phyloP scores from a whole-genome alignment of 2,888 invertebrate genomes.

The Cloeon dipterum region DNA sequence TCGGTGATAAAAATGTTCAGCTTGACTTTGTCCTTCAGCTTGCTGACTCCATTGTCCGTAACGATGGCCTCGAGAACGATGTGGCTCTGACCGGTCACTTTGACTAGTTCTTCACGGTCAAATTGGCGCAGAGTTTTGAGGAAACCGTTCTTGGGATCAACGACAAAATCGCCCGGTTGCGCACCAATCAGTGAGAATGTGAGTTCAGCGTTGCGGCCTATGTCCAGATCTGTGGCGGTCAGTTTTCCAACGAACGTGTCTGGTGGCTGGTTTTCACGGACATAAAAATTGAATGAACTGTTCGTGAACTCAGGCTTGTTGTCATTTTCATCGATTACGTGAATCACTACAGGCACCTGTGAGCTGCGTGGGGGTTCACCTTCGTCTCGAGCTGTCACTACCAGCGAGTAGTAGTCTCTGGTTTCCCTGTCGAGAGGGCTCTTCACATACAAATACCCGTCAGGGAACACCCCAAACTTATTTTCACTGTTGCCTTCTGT shows the following conservation, averaged over 20 bases:
- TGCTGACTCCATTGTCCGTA: conserved; percentile 54
- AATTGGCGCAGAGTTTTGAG: conserved; percentile 66
- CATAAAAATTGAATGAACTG: conserved; percentile 69
- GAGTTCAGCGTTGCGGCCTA: conserved; percentile 76
- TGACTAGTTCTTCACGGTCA: conserved; percentile 71
- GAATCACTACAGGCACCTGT: conserved; percentile 73
- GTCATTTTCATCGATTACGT: conserved; percentile 91
- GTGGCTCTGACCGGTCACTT: conserved; percentile 50
- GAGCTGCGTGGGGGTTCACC: conserved; percentile 58
- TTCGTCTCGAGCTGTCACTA: conserved; percentile 60
- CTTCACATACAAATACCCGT: conserved; percentile 76
- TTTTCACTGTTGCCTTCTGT: conserved; percentile 65
- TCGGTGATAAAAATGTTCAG: conserved; percentile 72
- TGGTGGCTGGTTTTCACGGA: conserved; percentile 68
- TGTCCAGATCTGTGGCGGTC: conserved; percentile 70
- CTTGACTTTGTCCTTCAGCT: conserved; percentile 64
- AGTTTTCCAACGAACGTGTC: conserved; percentile 84
- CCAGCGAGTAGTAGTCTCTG: conserved; percentile 73
- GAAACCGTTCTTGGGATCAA: conserved; percentile 77
- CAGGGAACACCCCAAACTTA: conserved; percentile 86
- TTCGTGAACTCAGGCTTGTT: conserved; percentile 84
- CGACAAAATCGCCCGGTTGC: conserved; percentile 48
- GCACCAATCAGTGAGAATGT: conserved; percentile 52
- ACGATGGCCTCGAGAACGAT: conserved; percentile 70
- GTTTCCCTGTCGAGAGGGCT: conserved; percentile 72